phyloP scores from a whole-genome alignment of 2,888 invertebrate species.

The Andrena bicolor region DNA sequence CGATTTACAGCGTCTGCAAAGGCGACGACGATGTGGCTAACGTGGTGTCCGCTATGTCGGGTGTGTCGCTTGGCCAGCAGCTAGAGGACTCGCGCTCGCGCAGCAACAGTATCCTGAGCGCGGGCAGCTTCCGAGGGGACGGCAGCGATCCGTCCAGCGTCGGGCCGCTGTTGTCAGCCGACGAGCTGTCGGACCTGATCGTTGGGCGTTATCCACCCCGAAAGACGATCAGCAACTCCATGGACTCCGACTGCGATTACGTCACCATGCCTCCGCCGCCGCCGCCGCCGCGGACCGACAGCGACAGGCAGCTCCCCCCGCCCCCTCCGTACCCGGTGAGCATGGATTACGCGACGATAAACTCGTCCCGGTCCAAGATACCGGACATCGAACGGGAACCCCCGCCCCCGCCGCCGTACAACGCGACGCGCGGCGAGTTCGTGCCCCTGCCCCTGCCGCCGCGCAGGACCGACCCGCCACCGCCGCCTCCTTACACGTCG shows the following conservation, averaged over 20 bases:
- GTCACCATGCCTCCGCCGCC: slow-evolving; percentile 91
- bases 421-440: slow-evolving; percentile 85
- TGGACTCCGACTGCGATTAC: slow-evolving; percentile 96
- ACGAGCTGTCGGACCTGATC: slow-evolving; percentile 93
- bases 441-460: slow-evolving; percentile 88
- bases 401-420: slow-evolving; percentile 90
- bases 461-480: slow-evolving; percentile 88
- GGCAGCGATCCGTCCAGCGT: slow-evolving; percentile 95
- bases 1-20: slow-evolving; percentile 83
- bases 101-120: slow-evolving; percentile 93
- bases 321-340: slow-evolving; percentile 85
- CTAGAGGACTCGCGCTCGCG: slow-evolving; percentile 79
- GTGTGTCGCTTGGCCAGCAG: slow-evolving; percentile 65
- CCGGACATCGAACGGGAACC: slow-evolving; percentile 83
- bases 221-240: slow-evolving; percentile 93
- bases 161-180: slow-evolving; percentile 92
- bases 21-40: slow-evolving; percentile 77
- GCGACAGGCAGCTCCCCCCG: slow-evolving; percentile 86
- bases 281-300: slow-evolving; percentile 89
- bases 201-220: slow-evolving; percentile 92
- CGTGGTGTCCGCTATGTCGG: slow-evolving; percentile 51
- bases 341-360: slow-evolving; percentile 76
- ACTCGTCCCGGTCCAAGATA: slow-evolving; percentile 70
- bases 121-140: slow-evolving; percentile 94
- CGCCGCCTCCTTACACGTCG: slow-evolving; percentile 86